These are phyloP conservation scores for Drosophila insularis DNA, from an alignment of 1,140 invertebrate genomes.

Conservation along the genomic window DNA sequence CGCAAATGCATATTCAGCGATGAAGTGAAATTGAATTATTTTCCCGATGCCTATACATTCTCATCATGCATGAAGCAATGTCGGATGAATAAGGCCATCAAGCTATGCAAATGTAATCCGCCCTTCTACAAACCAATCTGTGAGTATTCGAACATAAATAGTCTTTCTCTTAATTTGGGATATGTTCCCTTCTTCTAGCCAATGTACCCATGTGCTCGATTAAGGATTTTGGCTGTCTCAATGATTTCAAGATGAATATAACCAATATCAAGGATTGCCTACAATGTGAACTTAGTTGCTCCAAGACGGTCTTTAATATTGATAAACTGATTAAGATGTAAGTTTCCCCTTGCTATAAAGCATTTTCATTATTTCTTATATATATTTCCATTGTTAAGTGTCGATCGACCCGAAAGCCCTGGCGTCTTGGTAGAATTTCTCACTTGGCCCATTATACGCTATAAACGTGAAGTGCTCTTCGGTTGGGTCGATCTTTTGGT, in stretches of 20 bases:
- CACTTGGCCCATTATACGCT: conserved; percentile 89
- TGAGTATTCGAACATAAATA: conserved; percentile 48
- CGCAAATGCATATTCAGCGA: conserved; percentile 87
- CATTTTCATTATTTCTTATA: background rate
- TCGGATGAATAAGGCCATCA: conserved; percentile 85
- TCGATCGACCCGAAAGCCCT: conserved; percentile 52
- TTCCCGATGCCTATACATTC: conserved; percentile 86
- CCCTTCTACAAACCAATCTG: conserved; percentile 85
- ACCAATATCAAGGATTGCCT: conserved; percentile 85
- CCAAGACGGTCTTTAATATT: conserved; percentile 88
- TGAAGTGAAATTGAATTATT: conserved; percentile 84
- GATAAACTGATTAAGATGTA: conserved; percentile 87
- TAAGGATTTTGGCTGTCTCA: conserved; percentile 85
- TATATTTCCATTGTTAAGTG: conserved; percentile 22
- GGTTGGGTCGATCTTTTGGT: conserved; percentile 90
- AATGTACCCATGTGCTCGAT: conserved; percentile 84
- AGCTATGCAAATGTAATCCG: conserved; percentile 87
- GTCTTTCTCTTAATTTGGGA: background rate
- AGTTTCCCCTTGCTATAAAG: background rate
- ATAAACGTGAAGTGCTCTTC: conserved; percentile 89
- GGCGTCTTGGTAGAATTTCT: conserved; percentile 84
- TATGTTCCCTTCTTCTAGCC: conserved; percentile 6
- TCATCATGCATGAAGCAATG: conserved; percentile 88
- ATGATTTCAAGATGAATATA: conserved; percentile 84
- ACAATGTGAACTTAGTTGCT: conserved; percentile 87